A percentile compares a stretch with the other conserved stretches of the same genome.
Conservation (phyloP, 2,888 invertebrate genomes). For the Archips crataeganus region DNA sequence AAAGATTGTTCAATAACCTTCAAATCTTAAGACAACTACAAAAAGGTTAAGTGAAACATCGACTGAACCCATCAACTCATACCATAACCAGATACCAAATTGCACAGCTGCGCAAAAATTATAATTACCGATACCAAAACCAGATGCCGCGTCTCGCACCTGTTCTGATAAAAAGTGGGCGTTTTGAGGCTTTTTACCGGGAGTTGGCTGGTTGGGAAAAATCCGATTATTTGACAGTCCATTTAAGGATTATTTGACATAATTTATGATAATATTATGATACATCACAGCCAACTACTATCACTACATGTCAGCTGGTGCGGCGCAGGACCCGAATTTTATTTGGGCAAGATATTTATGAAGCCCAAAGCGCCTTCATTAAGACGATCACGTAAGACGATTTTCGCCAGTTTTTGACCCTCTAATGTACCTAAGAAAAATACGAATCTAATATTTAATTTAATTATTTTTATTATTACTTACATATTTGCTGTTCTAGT, state of each 20-base stretch:
- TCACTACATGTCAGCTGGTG: too few species aligned
- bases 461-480: too few species aligned
- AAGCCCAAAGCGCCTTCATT: too few species aligned
- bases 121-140: conserved; percentile 13
- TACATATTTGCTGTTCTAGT: too few species aligned
- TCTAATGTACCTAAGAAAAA: too few species aligned
- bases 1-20: background rate
- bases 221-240: background rate
- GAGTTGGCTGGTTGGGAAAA: background rate
- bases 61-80: background rate
- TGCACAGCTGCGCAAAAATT: conserved; percentile 2
- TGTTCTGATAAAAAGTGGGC: background rate
- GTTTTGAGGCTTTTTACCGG: background rate
- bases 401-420: too few species aligned
- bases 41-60: background rate
- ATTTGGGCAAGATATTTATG: too few species aligned
- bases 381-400: too few species aligned
- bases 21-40: background rate
- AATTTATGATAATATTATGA: background rate
- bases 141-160: conserved; percentile 1
- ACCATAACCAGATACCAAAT: conserved; percentile 18
- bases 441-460: too few species aligned
- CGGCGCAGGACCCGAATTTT: too few species aligned
- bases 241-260: background rate
- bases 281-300: too few species aligned